Percentiles rank a stretch among this genome's conserved stretches.
Evolutionary conservation across 2,113 vertebrate species (phyloP).

Genomic region (Lophura nycthemera): DNA sequence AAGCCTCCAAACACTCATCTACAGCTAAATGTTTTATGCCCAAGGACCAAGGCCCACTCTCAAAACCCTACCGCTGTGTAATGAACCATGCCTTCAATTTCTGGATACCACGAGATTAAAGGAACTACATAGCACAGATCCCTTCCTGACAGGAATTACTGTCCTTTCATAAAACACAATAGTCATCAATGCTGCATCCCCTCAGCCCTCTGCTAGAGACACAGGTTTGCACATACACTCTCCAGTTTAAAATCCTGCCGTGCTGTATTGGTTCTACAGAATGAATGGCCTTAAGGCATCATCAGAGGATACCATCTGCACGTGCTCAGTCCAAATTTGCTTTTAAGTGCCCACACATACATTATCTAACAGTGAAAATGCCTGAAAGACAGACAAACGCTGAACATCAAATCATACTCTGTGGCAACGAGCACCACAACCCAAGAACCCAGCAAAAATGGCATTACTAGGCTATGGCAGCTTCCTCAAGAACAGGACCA

Average conservation of each 20-base stretch:
- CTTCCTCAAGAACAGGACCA: not conserved
- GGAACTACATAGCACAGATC: not conserved
- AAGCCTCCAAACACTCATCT: not conserved
- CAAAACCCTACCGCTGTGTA: not conserved
- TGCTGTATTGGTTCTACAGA: not conserved
- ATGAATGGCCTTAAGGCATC: not conserved
- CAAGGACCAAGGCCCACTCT: not conserved
- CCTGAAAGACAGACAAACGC: not conserved
- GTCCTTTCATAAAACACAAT: not conserved
- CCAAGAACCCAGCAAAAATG: not conserved
- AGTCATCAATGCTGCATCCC: not conserved
- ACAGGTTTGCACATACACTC: fast-evolving
- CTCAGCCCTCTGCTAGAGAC: not conserved
- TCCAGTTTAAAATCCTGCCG: not conserved
- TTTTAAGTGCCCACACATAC: fast-evolving
- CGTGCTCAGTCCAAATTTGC: not conserved
- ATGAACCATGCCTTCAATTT: not conserved
- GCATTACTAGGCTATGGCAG: not conserved
- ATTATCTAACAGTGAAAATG: not conserved
- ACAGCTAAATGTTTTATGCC: not conserved
- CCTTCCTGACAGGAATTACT: not conserved
- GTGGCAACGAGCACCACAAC: not conserved
- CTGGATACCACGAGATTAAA: not conserved
- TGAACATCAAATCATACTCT: not conserved
- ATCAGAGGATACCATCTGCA: not conserved